Evolutionary conservation across 2,113 vertebrate species (phyloP).

Genomic region (Poeciliopsis prolifica): DNA sequence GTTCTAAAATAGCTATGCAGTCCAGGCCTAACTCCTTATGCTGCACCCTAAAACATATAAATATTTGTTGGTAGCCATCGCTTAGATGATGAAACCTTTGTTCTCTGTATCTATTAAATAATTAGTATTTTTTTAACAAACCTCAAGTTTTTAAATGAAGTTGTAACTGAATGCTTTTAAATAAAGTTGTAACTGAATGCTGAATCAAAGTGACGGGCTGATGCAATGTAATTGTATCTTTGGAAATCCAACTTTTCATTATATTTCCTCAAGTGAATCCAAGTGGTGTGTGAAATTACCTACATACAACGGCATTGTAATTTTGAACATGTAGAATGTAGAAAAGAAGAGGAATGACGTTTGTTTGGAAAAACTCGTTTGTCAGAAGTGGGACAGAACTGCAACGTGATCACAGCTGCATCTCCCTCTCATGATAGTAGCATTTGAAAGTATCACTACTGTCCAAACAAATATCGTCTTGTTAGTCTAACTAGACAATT

Average conservation of each 20-base stretch:
- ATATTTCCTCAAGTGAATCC: not conserved
- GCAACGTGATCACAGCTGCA: not conserved
- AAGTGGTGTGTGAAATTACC: not conserved
- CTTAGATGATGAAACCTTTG: not conserved
- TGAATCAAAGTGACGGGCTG: not conserved
- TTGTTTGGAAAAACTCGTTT: not conserved
- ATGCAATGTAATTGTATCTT: not conserved
- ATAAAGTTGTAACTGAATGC: not conserved
- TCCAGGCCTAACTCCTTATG: slow-evolving; percentile 39
- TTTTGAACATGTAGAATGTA: not conserved
- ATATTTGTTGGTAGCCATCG: slow-evolving; percentile 4
- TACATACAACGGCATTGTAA: not conserved
- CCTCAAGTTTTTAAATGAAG: not conserved
- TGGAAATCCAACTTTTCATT: not conserved
- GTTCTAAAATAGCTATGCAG: slow-evolving; percentile 46
- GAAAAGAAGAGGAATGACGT: not conserved
- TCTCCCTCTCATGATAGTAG: not conserved
- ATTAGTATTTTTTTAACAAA: too few relatives aligned
- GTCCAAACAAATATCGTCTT: not conserved
- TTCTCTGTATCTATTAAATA: not conserved
- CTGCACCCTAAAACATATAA: slow-evolving; percentile 31
- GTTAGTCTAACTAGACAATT: too few relatives aligned
- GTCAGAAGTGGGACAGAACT: not conserved
- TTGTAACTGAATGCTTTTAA: not conserved
- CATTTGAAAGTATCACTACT: not conserved